Conservation (phyloP, 64 coral and sea anemone species). For the Actinia equina region DNA sequence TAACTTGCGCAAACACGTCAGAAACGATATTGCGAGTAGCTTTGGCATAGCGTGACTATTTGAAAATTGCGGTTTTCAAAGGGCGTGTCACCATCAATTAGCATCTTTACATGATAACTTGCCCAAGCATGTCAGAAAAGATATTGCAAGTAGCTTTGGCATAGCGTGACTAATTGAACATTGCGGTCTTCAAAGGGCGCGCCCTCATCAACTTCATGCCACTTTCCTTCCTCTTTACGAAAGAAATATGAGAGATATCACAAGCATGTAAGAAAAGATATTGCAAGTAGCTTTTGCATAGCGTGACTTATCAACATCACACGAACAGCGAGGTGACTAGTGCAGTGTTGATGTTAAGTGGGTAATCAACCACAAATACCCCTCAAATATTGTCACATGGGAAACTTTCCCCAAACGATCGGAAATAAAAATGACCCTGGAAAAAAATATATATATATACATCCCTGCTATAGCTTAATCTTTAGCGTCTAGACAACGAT, state of each 20-base stretch:
- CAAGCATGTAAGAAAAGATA: background rate
- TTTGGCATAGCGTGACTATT: too few relatives aligned
- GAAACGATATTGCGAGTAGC: too few relatives aligned
- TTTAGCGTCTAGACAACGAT: background rate
- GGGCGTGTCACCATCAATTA: too few relatives aligned
- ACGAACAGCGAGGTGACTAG: background rate
- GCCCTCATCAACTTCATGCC: too few relatives aligned
- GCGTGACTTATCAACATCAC: background rate
- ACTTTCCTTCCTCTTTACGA: background rate
- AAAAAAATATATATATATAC: background rate
- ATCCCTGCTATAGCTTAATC: background rate
- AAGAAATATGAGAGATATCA: background rate
- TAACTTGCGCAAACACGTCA: too few relatives aligned
- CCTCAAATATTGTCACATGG: background rate
- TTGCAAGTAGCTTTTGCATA: background rate
- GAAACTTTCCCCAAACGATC: background rate
- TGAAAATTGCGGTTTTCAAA: too few relatives aligned
- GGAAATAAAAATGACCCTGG: background rate
- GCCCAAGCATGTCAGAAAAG: too few relatives aligned
- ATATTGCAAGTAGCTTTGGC: too few relatives aligned
- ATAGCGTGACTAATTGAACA: too few relatives aligned
- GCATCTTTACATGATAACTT: background rate
- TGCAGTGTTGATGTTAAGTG: background rate
- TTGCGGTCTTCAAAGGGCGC: too few relatives aligned
- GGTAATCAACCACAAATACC: background rate